A percentile compares a stretch with the other conserved stretches of the same genome.
Conservation (phyloP, 2,113 vertebrate species). For the Bothrops jararaca region DNA sequence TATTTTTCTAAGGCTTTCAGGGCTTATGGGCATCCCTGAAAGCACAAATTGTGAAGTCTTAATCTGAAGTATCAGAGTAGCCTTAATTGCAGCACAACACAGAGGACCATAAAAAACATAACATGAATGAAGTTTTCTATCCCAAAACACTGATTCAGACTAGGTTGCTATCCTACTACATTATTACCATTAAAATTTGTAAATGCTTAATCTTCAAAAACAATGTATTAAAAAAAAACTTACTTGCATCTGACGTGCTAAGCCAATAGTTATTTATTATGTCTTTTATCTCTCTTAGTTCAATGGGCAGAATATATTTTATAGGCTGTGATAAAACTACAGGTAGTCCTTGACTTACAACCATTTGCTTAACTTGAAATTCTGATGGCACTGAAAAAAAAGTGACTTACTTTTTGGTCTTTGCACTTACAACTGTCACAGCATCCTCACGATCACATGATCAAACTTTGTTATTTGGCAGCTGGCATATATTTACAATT, state of each 20-base stretch:
- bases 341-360: too few relatives aligned
- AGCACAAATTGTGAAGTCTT: neutral
- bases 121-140: neutral
- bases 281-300: neutral
- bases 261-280: neutral
- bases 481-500: too few relatives aligned
- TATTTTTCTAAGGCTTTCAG: neutral
- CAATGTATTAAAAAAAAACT: neutral
- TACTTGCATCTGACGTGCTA: neutral
- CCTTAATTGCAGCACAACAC: neutral
- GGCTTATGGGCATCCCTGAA: neutral
- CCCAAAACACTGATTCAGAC: neutral
- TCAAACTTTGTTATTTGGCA: too few relatives aligned
- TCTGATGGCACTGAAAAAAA: too few relatives aligned
- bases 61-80: neutral
- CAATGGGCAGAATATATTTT: neutral
- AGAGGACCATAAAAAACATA: neutral
- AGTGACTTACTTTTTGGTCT: too few relatives aligned
- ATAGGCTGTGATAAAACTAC: neutral
- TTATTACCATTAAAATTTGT: neutral
- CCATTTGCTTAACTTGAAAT: too few relatives aligned
- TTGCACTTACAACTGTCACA: too few relatives aligned
- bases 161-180: slow-evolving; percentile 20
- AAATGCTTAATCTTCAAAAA: slow-evolving; percentile 41
- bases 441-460: too few relatives aligned